Conservation (phyloP, 2,888 invertebrate species). For the Chydorus sphaericus region DNA sequence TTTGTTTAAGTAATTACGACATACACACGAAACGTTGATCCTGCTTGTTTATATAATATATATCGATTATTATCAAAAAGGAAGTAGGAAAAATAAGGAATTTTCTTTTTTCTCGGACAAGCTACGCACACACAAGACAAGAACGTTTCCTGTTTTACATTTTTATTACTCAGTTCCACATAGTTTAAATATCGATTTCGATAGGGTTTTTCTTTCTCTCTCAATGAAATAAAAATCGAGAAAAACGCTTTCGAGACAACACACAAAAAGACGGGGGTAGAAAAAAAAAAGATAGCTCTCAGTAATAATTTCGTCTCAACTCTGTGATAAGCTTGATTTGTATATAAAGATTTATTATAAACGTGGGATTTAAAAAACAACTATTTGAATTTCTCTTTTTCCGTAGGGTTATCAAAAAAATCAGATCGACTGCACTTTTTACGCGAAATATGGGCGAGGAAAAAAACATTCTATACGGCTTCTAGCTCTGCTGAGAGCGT, state of each 20-base stretch:
- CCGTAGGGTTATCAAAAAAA: too few relatives aligned
- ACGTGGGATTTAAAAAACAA: constrained; percentile 8
- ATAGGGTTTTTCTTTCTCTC: too few relatives aligned
- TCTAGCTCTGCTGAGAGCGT: too few relatives aligned
- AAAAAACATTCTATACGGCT: too few relatives aligned
- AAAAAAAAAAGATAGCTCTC: not conserved
- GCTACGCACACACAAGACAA: not conserved
- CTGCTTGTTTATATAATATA: too few relatives aligned
- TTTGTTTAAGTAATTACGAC: too few relatives aligned
- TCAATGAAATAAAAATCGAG: too few relatives aligned
- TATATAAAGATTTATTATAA: constrained; percentile 5
- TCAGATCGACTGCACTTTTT: constrained; percentile 12
- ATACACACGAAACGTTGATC: too few relatives aligned
- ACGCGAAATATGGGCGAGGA: not conserved
- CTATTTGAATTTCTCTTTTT: constrained; percentile 2
- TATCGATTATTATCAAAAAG: constrained; percentile 8
- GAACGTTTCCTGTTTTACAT: too few relatives aligned
- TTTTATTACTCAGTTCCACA: too few relatives aligned
- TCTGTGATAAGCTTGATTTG: constrained; percentile 6
- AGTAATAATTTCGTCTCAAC: not conserved
- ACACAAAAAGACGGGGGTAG: too few relatives aligned
- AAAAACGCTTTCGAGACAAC: not conserved
- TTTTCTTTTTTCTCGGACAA: not conserved
- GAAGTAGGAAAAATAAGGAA: not conserved
- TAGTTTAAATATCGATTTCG: constrained; percentile 6